These are phyloP conservation scores for Scelioninae gen. 1 DNA, from an alignment of 2,888 invertebrate genomes.

Conservation along the genomic window DNA sequence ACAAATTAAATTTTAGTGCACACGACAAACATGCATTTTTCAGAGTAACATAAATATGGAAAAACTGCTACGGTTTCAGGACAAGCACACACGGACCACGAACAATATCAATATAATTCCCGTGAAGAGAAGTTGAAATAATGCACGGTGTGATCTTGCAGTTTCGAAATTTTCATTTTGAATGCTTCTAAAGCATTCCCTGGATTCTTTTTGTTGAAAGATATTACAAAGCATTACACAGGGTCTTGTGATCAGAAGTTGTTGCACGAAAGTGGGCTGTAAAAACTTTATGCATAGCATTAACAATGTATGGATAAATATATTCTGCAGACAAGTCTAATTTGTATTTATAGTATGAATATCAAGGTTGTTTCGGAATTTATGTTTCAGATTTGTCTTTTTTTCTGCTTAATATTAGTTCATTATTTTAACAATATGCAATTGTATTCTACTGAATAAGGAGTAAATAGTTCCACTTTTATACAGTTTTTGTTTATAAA, in stretches of 20 bases:
- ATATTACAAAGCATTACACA: conserved; percentile 46
- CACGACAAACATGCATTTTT: too few relatives aligned
- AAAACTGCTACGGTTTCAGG: too few relatives aligned
- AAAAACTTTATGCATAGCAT: conserved; percentile 53
- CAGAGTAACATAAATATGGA: too few relatives aligned
- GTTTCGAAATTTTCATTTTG: conserved; percentile 14
- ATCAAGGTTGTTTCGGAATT: conserved; percentile 12
- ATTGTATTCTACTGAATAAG: too few relatives aligned
- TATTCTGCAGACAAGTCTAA: conserved; percentile 18
- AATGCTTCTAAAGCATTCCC: conserved; percentile 1
- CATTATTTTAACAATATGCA: too few relatives aligned
- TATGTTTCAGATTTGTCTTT: conserved; percentile 6
- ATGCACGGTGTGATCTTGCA: too few relatives aligned
- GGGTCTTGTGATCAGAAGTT: conserved; percentile 32
- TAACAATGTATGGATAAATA: conserved; percentile 44
- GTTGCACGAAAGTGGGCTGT: conserved; percentile 30
- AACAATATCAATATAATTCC: too few relatives aligned
- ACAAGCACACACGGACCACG: too few relatives aligned
- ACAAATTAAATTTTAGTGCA: too few relatives aligned
- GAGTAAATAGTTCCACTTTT: too few relatives aligned
- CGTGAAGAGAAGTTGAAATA: too few relatives aligned
- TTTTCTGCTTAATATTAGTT: conserved; percentile 13
- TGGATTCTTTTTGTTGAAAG: conserved; percentile 14
- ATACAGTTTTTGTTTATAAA: too few relatives aligned
- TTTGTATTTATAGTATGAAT: conserved; percentile 25